Evolutionary conservation across 1,140 invertebrate species (phyloP), one percentile per base, ranked within the genome.

Genomic region (Apocrypta bakeri): DNA sequence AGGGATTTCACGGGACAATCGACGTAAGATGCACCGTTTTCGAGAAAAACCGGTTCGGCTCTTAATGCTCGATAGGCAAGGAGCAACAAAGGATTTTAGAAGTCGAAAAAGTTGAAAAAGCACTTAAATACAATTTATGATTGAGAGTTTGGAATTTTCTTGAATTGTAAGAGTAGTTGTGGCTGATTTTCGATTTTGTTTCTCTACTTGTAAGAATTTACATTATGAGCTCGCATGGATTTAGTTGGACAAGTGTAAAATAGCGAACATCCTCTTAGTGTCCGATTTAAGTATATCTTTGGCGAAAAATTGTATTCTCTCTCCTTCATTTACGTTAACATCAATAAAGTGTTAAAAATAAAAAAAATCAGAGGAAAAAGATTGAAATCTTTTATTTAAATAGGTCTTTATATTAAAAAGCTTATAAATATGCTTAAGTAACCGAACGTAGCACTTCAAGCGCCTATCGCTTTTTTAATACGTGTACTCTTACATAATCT

Each of bases 91-190:
- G 42, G 25, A 61, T 61, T n/a, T n/a, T 82, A 29, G 27, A 63
- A 37, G 42, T 3, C 64, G 25, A 76, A 72, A 68, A 82, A 72
- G 72, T 78, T 31, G 31, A 31, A 71, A 82, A 76, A 73, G 21
- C 74, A 63, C 66, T 82, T 82, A 27, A 8, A 2, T 24, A 3
- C 4, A 33, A 78, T 64, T 82, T 82, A 72, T 31, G 56, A 73
- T 14, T 27, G 24, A 61, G 24, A 63, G 21, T 73, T 48, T 64
- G 76, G 14, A 21, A 31, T 72, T 63, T 63, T 42, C 12, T 48
- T 48, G 24, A 33, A 33, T 61, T 21, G 37, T 61, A 27, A 69
- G 40, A 37, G 14, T 3, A 8, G 2, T 29, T 48, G 24, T 27
- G 17, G 72, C 73, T 25, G 37, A 75, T 56, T 48, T 75, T 56